A percentile compares a stretch with the other conserved stretches of the same genome.
Conservation (phyloP, 2,888 invertebrate genomes). For the Lysandra bellargus region DNA sequence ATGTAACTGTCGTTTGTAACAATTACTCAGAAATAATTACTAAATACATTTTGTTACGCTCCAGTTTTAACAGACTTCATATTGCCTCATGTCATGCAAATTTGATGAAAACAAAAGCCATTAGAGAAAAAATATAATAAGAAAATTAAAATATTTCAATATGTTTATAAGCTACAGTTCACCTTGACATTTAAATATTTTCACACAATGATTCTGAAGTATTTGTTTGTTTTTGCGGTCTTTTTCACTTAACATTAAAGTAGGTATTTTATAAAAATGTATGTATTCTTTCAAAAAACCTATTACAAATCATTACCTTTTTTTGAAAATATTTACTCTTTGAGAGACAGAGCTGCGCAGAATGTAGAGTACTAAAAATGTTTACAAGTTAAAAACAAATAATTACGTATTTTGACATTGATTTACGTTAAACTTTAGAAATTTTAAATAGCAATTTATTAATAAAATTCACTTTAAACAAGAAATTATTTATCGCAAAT, state of each 20-base stretch:
- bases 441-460: not conserved
- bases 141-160: not conserved
- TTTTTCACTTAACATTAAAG: not conserved
- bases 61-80: not conserved
- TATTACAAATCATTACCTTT: not conserved
- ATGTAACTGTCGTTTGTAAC: not conserved
- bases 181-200: conserved; percentile 17
- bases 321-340: not conserved
- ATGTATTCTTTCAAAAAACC: not conserved
- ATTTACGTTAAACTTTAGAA: not conserved
- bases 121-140: not conserved
- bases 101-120: not conserved
- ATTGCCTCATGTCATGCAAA: conserved; percentile 16
- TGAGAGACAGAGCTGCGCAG: not conserved
- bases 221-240: not conserved
- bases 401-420: not conserved
- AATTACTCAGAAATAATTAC: not conserved
- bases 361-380: no score
- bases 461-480: not conserved
- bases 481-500: conserved; percentile 1
- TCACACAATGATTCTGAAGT: not conserved
- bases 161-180: not conserved
- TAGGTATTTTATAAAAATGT: not conserved
- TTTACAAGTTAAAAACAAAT: not conserved
- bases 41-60: conserved; percentile 1